Base-by-base conservation (phyloP, 2,888 invertebrate genomes). In the Taphrorychus bicolor region DNA sequence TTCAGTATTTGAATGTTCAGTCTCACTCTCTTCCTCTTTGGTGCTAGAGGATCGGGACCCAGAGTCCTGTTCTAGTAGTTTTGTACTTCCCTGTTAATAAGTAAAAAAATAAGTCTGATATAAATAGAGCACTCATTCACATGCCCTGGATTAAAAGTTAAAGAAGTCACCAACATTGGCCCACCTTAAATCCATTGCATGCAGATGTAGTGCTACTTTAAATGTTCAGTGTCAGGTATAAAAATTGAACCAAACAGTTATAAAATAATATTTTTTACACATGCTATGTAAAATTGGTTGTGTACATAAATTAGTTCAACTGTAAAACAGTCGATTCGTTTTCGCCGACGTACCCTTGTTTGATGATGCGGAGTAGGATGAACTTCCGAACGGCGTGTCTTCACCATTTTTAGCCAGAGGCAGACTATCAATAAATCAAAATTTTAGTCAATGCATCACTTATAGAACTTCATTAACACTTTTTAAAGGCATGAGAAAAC, bases 301-400 rank as follows among this genome's bases (percentile, higher is more conserved):
- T 18, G 45, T 11, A 14, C 1, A 45, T 11, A 45, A 45, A 45
- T 22, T 32, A 22, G 11, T 32, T 21, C 22, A 45, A 32, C 18
- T 17, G 19, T 56, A 21, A 18, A 1, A n/a, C n/a, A n/a, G n/a
- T n/a, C n/a, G n/a, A n/a, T n/a, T n/a, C n/a, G n/a, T n/a, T n/a
- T 1, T 18, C 7, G 18, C n/a, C n/a, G 16, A 75, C 81, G 76
- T 81, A 81, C 81, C 81, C 80, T 77, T 69, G 80, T 78, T 70
- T 77, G 79, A 72, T 78, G 79, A 70, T 73, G 76, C 56, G 77
- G 75, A 69, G 76, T 76, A 73, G 77, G 76, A 67, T 78, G 72
- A 72, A 78, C 79, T 76, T 80, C 81, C 77, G 76, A 78, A 70
- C 80, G 79, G 72, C 81, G 80, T 67, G 81, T 81, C 76, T 81